Conservation (phyloP, 2,888 invertebrate genomes). For the Limnephilus rhombicus region DNA sequence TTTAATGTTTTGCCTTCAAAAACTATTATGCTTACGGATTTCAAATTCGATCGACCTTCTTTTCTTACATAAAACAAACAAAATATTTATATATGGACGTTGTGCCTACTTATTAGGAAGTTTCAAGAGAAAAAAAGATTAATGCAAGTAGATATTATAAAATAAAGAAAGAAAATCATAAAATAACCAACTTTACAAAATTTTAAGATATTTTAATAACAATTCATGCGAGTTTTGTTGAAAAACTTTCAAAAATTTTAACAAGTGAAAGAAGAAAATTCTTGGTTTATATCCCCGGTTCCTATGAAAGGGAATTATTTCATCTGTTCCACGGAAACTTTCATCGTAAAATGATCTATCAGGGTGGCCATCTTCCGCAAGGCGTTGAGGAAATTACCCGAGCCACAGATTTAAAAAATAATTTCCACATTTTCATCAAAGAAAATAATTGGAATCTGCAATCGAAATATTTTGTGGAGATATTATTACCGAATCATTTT, state of each 20-base stretch:
- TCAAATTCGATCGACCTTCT: no score
- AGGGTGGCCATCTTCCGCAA: not conserved
- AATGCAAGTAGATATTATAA: not conserved
- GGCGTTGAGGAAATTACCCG: not conserved
- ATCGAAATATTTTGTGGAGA: not conserved
- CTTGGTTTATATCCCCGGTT: constrained; percentile 47
- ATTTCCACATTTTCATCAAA: not conserved
- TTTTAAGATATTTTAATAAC: not conserved
- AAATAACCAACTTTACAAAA: not conserved
- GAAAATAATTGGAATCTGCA: not conserved
- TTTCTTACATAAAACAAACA: no score
- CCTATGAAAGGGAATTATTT: constrained; percentile 45
- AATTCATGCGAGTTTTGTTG: not conserved
- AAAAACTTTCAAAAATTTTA: not conserved
- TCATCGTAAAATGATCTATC: constrained; percentile 46
- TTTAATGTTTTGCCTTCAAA: not conserved
- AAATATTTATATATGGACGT: no score
- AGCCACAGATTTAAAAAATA: not conserved
- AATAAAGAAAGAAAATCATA: not conserved
- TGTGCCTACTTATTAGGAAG: no score
- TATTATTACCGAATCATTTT: not conserved
- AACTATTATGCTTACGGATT: no score
- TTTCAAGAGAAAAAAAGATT: not conserved
- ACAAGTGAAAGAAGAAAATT: constrained; percentile 41
- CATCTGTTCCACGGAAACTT: constrained; percentile 36